Base-by-base conservation (phyloP, 2,888 invertebrate species). In the Eristalis pertinax region DNA sequence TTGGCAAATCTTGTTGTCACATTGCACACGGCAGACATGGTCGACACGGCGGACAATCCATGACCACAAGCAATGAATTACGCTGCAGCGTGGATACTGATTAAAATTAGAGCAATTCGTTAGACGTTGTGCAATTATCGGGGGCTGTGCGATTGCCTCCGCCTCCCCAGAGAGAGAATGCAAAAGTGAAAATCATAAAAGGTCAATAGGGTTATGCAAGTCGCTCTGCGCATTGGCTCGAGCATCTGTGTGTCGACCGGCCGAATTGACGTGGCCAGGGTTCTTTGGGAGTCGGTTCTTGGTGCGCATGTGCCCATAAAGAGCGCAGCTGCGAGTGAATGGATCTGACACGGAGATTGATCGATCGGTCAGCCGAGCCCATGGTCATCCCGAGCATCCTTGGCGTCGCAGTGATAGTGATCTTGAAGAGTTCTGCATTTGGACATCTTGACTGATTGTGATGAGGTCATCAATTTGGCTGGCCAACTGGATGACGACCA, bases 61-160 rank as follows among this genome's bases (percentile, higher is more conserved):
- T 74, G 74, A 83, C 82, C 82, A 50, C 73, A 69, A 62, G 68
- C 58, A 64, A 65, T 50, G 68, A 64, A 62, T 78, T 73, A 8
- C 50, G 35, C 10, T 43, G 69, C 74, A 41, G 41, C 70, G 38
- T 50, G 41, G 60, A 63, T 62, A 32, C 63, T 60, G 29, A 79
- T 67, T 72, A 78, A 78, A 86, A 83, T 79, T 83, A 70, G 75
- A 83, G 63, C 78, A 83, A 8, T 86, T 78, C 67, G 56, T 50
- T 50, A 8, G 19, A 58, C 60, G 73, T 74, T 68, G 83, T 43
- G 72, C 86, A 86, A 83, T 70, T 75, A 75, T 19, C 22, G 63
- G 68, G 24, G 70, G 50, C 8, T 8, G n/a, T n/a, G 19, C n/a
- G 50, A 75, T 60, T 70, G 43, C 64, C 62, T 62, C 64, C 13